These are phyloP conservation scores for Mellivora capensis DNA, from an alignment of 2,113 vertebrate genomes.

Conservation along the genomic window DNA sequence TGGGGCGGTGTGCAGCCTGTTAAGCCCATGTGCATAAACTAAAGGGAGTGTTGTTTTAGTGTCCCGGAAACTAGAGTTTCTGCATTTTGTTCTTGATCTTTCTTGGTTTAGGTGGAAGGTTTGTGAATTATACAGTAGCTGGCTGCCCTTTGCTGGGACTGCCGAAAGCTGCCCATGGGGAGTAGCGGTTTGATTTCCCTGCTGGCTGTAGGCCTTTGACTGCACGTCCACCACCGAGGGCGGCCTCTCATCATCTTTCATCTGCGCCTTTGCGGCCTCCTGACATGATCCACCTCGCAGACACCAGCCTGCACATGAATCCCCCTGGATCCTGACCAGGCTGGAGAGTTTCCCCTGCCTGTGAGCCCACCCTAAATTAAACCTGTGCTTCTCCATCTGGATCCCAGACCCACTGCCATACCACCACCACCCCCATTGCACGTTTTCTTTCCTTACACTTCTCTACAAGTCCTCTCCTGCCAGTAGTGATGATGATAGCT, in stretches of 20 bases:
- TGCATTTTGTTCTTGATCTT: not conserved
- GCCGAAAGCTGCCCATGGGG: not conserved
- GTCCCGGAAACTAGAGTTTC: not conserved
- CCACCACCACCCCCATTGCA: too few species aligned
- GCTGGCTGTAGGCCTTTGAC: rapidly evolving
- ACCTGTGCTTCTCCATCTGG: not conserved
- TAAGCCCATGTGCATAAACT: not conserved
- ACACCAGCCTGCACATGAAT: rapidly evolving
- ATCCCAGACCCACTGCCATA: not conserved
- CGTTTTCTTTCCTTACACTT: not conserved
- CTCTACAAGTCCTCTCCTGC: not conserved
- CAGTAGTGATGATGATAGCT: not conserved
- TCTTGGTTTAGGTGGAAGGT: not conserved
- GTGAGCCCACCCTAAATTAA: not conserved
- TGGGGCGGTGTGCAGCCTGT: not conserved
- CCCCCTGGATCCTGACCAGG: not conserved
- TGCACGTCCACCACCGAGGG: not conserved
- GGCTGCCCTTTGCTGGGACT: not conserved
- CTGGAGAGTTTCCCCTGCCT: not conserved
- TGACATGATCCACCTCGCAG: not conserved
- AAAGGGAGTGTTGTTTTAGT: not conserved
- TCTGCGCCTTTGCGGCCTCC: not conserved
- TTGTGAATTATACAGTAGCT: not conserved
- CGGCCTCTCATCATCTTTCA: not conserved
- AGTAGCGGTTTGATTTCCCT: not conserved